These are phyloP conservation scores for Protula sp. DNA, from an alignment of 2,888 invertebrate species.

Conservation along the genomic window DNA sequence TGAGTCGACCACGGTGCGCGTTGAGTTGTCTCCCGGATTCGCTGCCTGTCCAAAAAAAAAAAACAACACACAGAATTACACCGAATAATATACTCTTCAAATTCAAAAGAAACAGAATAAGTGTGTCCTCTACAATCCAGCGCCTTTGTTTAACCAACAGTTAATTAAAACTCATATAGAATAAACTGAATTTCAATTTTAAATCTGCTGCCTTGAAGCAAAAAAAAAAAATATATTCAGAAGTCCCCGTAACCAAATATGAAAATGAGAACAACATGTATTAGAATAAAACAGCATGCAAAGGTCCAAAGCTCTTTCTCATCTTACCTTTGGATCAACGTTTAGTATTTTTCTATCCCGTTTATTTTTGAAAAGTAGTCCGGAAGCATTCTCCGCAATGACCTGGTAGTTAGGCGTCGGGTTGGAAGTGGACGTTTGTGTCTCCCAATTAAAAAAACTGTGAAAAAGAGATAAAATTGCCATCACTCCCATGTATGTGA, in stretches of 20 bases:
- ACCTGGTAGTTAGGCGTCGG: constrained; percentile 74
- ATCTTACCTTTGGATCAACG: constrained; percentile 63
- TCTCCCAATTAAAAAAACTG: constrained; percentile 68
- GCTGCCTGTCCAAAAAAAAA: constrained; percentile 33
- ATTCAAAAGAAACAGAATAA: not conserved
- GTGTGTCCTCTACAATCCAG: not conserved
- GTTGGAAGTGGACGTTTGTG: constrained; percentile 66
- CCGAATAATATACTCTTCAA: not conserved
- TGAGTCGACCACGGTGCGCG: constrained; percentile 62
- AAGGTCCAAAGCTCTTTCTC: too few relatives aligned
- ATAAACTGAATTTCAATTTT: too few relatives aligned
- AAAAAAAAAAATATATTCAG: too few relatives aligned
- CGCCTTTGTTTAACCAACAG: not conserved
- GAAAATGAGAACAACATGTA: too few relatives aligned
- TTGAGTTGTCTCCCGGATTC: constrained; percentile 65
- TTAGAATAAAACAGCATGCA: too few relatives aligned
- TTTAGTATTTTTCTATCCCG: constrained; percentile 72
- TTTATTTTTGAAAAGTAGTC: constrained; percentile 73
- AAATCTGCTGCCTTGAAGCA: too few relatives aligned
- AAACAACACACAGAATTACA: too few relatives aligned
- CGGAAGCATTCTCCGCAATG: constrained; percentile 67
- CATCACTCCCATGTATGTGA: too few relatives aligned
- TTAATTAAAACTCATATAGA: too few relatives aligned
- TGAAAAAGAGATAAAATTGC: too few relatives aligned
- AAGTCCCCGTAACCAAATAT: too few relatives aligned